Conservation (phyloP, 2,888 invertebrate species). For the Eurois occulta region DNA sequence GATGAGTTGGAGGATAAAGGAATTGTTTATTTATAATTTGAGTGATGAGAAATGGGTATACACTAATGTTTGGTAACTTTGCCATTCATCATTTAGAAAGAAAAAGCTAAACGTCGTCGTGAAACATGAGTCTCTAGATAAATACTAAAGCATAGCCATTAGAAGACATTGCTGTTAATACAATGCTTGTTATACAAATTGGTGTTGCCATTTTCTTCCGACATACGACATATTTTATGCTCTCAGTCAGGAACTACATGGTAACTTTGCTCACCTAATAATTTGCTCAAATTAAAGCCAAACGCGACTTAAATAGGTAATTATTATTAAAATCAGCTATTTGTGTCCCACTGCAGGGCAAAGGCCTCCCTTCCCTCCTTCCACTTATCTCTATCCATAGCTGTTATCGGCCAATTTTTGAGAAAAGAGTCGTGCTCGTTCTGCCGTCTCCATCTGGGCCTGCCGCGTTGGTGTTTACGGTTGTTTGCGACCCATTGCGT, state of each 20-base stretch:
- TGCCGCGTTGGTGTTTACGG: too few species aligned
- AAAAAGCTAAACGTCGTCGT: conserved; percentile 18
- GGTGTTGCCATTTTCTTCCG: conserved; percentile 21
- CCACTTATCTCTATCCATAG: too few species aligned
- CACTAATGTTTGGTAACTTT: neutral
- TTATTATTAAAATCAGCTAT: too few species aligned
- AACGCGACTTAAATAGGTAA: neutral
- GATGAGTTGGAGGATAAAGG: conserved; percentile 20
- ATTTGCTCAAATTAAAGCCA: conserved; percentile 2
- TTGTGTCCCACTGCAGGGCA: too few species aligned
- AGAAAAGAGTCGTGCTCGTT: too few species aligned
- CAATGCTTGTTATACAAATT: conserved; percentile 16
- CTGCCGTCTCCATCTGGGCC: too few species aligned
- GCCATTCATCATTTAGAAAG: conserved; percentile 7
- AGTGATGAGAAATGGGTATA: neutral
- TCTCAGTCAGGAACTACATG: neutral
- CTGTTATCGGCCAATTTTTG: too few species aligned
- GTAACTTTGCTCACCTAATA: neutral
- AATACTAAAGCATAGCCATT: conserved; percentile 21
- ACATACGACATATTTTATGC: neutral
- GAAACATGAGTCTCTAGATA: conserved; percentile 25
- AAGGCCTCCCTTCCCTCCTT: too few species aligned
- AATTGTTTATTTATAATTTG: neutral
- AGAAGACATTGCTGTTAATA: conserved; percentile 13
- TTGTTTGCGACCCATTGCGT: too few species aligned